Base-by-base conservation (phyloP, 2,888 invertebrate genomes). In the Agriopis leucophaearia region DNA sequence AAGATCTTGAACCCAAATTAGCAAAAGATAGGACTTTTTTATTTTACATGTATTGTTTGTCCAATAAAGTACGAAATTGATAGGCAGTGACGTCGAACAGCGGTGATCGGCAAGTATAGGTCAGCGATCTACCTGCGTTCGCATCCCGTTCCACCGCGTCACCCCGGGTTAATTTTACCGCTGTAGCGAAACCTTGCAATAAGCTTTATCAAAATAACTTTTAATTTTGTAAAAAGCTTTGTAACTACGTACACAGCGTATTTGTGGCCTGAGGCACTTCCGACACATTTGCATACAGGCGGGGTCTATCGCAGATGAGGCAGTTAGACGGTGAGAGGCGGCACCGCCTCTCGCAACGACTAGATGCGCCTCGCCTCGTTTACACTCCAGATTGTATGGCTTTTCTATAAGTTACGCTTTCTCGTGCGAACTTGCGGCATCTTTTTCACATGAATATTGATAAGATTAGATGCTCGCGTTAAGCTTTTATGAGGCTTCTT, bases 221-320 rank as follows among this genome's bases (percentile, higher is more conserved):
- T 48, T 12, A 48, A 27, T 51, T 27, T 51, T 16, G 38, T 47
- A 47, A 47, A 47, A 59, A 59, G 38, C 55, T 50, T n/a, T 42
- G 50, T 51, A 27, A 48, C 16, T 48, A 57, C 27, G 68, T 59
- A 55, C 69, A 77, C 52, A 16, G 40, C 58, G 66, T 63, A 60
- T 59, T 67, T 64, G 70, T 57, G 69, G 87, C 90, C 84, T 63
- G 79, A 79, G 86, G 91, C 88, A 81, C 79, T 86, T 87, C 84
- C 86, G 84, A 75, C 80, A 80, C 82, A 92, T 92, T 92, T 90
- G 86, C 91, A 92, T 92, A 90, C 88, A 85, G 90, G 90, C 88
- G 87, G 88, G 82, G 89, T 87, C 88, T 86, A 88, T 85, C 85
- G 82, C 86, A 83, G 81, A 81, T 81, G 77, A 82, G 84, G 80